Base-by-base conservation (phyloP, 2,113 vertebrate species). In the Ictidomys tridecemlineatus region DNA sequence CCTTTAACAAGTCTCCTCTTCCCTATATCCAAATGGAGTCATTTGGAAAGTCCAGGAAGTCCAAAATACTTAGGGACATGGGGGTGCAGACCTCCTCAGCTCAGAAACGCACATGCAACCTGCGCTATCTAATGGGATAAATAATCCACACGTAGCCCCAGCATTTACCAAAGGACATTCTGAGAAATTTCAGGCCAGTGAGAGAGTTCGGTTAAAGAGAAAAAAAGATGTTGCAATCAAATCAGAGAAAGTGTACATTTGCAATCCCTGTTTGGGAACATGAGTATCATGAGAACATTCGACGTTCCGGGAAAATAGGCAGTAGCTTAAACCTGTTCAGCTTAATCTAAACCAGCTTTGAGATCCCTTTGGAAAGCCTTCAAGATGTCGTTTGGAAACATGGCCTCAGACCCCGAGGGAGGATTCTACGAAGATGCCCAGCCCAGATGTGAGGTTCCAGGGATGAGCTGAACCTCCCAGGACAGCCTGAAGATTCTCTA, bases 211-310 rank as follows among this genome's bases (percentile, higher is more conserved):
- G 45, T 58, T 58, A 45, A 45, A 32, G 84, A 91, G 65, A 86
- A 45, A 24, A 28, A 67, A 28, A 0, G 4, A 28, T 32, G 8
- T 1, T 1, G 14, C 20, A 18, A 1, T 34, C 48, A 94, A 94
- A 67, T 53, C 24, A 78, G 53, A 79, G 42, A 82, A 61, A 51
- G 7, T 22, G 20, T 24, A 24, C 24, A 9, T 56, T 58, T 5
- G 8, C 1, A 18, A 39, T 2, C 2, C 32, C 8, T 30, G 9
- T 24, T 26, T 26, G 22, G 22, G 13, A 42, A 7, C 26, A 17
- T 72, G 28, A 2, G 18, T 26, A 13, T 37, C 77, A 48, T 56
- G 0, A 45, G 37, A 2, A 24, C 34, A 26, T 80, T 65, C 76
- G 22, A 78, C 51, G 39, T 39, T 58, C 9, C 28, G 30, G n/a